phyloP scores from a whole-genome alignment of 2,888 invertebrate genomes.

The Isoperla grammatica region DNA sequence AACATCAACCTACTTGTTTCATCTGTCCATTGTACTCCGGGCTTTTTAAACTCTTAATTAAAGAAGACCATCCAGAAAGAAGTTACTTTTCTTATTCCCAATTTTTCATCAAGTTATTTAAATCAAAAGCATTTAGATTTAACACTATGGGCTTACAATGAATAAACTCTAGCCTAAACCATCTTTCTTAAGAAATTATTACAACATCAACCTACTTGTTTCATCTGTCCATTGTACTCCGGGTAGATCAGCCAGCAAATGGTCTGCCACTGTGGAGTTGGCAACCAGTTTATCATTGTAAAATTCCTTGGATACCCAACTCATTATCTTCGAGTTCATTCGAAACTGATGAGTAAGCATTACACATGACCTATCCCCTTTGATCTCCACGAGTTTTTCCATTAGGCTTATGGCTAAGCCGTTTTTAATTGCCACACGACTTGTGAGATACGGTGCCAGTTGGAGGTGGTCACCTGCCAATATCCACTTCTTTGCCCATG shows the following conservation, averaged over 20 bases:
- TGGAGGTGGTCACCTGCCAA: constrained; percentile 55
- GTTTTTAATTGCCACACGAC: constrained; percentile 44
- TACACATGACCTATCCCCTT: constrained; percentile 40
- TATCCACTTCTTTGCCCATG: constrained; percentile 45
- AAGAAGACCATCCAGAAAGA: no score
- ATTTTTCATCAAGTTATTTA: no score
- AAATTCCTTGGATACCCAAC: constrained; percentile 48
- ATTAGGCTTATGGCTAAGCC: constrained; percentile 48
- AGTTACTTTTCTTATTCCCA: no score
- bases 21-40: no score
- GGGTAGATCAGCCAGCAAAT: constrained; percentile 46
- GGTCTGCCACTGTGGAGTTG: constrained; percentile 44
- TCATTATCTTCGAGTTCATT: constrained; percentile 51
- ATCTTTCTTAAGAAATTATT: background rate
- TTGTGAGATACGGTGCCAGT: constrained; percentile 52
- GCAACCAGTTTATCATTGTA: constrained; percentile 47
- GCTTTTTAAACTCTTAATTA: no score
- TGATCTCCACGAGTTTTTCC: constrained; percentile 44
- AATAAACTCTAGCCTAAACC: no score
- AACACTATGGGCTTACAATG: no score
- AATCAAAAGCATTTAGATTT: background rate
- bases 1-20: constrained; percentile 38
- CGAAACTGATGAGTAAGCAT: constrained; percentile 50
- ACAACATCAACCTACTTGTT: constrained; percentile 36
- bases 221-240: constrained; percentile 41